phyloP scores from a whole-genome alignment of 2,888 invertebrate genomes.

The Frankliniella fusca region DNA sequence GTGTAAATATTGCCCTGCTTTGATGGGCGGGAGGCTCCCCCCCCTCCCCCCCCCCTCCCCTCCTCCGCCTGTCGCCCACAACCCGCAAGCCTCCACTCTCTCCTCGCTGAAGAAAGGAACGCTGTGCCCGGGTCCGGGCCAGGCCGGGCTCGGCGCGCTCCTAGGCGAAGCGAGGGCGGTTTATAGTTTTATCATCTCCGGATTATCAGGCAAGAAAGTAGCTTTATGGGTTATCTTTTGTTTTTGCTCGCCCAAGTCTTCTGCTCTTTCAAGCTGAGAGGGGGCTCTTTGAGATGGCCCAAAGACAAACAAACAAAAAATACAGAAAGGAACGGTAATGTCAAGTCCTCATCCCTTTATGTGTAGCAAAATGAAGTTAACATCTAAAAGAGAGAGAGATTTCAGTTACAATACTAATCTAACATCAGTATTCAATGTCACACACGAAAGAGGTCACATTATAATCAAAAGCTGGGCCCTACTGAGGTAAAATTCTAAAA shows the following conservation, averaged over 20 bases:
- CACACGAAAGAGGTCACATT: neutral
- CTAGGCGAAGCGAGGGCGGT: neutral
- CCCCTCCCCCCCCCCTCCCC: neutral
- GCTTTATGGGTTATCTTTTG: neutral
- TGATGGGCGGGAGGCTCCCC: neutral
- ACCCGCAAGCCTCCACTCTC: neutral
- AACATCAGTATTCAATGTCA: neutral
- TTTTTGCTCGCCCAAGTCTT: no score
- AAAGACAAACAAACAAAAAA: no score
- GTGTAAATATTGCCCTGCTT: conserved; percentile 14
- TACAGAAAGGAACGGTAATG: neutral
- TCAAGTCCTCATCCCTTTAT: neutral
- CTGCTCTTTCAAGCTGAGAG: no score
- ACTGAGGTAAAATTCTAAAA: neutral
- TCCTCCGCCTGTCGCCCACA: neutral
- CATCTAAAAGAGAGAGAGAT: neutral
- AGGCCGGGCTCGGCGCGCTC: neutral
- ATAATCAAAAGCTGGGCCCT: neutral
- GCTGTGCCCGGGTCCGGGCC: neutral
- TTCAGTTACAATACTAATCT: neutral
- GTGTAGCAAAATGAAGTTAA: neutral
- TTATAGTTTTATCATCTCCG: neutral
- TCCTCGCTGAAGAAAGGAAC: neutral
- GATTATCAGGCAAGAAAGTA: neutral
- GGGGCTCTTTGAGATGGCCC: no score